These are phyloP conservation scores for Crotalus horridus DNA, from an alignment of 2,113 vertebrate genomes.

Conservation along the genomic window DNA sequence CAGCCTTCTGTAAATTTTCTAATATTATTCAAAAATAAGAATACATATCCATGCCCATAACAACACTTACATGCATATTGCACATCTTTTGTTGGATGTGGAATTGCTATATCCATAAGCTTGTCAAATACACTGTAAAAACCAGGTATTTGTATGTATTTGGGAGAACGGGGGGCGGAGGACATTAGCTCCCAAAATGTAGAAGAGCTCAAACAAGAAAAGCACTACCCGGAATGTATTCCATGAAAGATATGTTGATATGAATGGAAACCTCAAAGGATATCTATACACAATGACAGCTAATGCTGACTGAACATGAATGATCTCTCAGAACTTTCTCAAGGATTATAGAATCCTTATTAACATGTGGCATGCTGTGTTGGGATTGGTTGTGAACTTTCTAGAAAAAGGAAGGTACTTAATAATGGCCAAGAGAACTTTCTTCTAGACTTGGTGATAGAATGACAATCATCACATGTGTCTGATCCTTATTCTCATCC, in stretches of 20 bases:
- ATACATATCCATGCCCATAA: neutral
- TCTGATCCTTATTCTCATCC: slow-evolving; percentile 7
- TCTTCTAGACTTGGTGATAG: neutral
- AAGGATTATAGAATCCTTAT: neutral
- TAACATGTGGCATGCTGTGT: neutral
- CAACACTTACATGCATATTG: neutral
- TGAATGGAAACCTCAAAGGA: neutral
- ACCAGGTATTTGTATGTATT: neutral
- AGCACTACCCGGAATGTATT: neutral
- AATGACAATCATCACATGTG: neutral
- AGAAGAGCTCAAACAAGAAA: neutral
- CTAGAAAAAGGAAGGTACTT: slow-evolving; percentile 7
- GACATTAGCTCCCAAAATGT: neutral
- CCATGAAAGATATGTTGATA: neutral
- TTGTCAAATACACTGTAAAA: too few relatives aligned
- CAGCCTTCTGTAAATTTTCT: neutral
- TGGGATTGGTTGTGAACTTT: neutral
- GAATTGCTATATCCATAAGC: neutral
- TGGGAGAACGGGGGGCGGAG: neutral
- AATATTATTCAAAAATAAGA: neutral
- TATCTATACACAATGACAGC: neutral
- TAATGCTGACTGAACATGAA: neutral
- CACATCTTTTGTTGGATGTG: neutral
- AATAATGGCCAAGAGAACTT: neutral
- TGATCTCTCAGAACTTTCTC: neutral